These are phyloP conservation scores for Heterocephalus glaber DNA, from an alignment of 2,113 vertebrate genomes.

Conservation along the genomic window DNA sequence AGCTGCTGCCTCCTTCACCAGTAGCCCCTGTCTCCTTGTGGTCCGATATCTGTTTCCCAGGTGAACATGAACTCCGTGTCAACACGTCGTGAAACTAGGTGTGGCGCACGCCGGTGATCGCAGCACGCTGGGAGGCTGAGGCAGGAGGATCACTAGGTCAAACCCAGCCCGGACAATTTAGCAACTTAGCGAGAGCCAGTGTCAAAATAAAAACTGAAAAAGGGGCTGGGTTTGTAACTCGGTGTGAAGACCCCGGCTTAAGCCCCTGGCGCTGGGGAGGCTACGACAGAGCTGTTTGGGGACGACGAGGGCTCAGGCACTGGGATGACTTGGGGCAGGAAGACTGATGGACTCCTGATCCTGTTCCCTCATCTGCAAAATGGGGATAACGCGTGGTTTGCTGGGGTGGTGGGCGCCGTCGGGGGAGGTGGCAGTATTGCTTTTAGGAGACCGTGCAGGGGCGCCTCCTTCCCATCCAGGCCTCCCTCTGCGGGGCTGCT, in stretches of 20 bases:
- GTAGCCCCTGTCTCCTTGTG: neutral
- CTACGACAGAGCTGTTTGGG: neutral
- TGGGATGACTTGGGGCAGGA: neutral
- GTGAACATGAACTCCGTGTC: neutral
- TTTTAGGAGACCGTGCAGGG: too few species aligned
- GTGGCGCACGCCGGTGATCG: neutral
- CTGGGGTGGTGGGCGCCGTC: too few species aligned
- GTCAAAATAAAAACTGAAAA: neutral
- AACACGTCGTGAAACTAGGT: rapidly evolving
- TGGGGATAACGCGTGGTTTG: neutral
- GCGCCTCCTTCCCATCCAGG: too few species aligned
- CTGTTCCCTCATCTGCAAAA: neutral
- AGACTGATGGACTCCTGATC: too few species aligned
- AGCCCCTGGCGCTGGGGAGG: neutral
- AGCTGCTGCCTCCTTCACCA: neutral
- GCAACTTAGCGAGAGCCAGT: neutral
- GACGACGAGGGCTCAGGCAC: neutral
- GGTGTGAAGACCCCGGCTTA: neutral
- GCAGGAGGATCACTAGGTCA: neutral
- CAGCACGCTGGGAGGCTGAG: neutral
- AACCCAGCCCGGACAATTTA: neutral
- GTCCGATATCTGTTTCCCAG: neutral
- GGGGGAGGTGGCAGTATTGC: neutral
- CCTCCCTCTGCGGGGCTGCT: neutral
- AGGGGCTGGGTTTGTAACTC: neutral